phyloP scores from a whole-genome alignment of 2,888 invertebrate species.

The Cynaeus angustus region DNA sequence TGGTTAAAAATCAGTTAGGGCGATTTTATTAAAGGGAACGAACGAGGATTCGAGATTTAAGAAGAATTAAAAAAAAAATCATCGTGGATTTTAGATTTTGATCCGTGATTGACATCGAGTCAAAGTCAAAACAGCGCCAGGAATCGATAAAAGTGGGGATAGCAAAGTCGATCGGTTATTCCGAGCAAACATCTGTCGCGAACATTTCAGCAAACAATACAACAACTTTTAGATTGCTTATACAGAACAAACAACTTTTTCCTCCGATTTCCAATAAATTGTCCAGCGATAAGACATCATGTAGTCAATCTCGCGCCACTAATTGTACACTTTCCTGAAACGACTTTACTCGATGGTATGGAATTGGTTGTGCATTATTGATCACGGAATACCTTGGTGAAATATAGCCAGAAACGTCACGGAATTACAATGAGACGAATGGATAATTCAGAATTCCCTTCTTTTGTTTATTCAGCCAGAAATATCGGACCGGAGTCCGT shows the following conservation, averaged over 20 bases:
- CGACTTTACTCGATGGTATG: too few relatives aligned
- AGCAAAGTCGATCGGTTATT: slow-evolving; percentile 14
- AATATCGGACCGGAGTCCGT: neutral
- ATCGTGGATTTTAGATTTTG: too few relatives aligned
- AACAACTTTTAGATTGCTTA: slow-evolving; percentile 10
- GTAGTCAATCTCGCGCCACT: neutral
- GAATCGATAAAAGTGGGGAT: neutral
- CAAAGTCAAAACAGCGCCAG: neutral
- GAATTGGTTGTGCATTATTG: slow-evolving; percentile 1
- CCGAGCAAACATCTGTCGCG: slow-evolving; percentile 21
- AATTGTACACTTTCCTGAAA: too few relatives aligned
- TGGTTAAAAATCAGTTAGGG: slow-evolving; percentile 3
- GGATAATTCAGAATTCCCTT: slow-evolving; percentile 9
- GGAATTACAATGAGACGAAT: slow-evolving; percentile 8
- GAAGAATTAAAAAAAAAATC: too few relatives aligned
- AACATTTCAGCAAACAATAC: slow-evolving; percentile 24
- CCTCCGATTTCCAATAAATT: slow-evolving; percentile 3
- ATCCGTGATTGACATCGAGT: too few relatives aligned
- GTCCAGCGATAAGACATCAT: neutral
- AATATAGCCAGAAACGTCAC: neutral
- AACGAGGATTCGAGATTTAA: too few relatives aligned
- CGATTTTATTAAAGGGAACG: neutral
- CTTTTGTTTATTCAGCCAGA: slow-evolving; percentile 7
- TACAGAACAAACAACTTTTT: neutral
- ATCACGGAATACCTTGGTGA: slow-evolving; percentile 6